These are phyloP conservation scores for Lagopus muta DNA, from an alignment of 2,113 vertebrate species.

Conservation along the genomic window DNA sequence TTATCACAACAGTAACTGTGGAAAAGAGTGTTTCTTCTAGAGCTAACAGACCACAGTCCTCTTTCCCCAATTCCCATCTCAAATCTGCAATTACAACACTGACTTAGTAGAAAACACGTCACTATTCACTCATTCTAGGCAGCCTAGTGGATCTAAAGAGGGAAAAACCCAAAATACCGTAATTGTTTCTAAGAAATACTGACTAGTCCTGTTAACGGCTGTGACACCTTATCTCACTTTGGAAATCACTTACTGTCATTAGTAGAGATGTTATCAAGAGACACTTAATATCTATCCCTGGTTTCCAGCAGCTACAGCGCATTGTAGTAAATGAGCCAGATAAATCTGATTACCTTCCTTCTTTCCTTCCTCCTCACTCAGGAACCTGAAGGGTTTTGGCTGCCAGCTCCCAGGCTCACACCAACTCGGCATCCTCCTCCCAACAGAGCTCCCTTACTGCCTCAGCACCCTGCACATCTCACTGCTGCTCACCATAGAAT, in stretches of 20 bases:
- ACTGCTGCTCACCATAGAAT: neutral
- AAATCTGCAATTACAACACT: neutral
- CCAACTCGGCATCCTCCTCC: rapidly evolving
- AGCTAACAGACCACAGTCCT: neutral
- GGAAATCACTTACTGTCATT: neutral
- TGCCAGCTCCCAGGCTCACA: neutral
- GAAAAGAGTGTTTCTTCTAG: neutral
- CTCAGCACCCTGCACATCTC: neutral
- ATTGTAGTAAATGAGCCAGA: neutral
- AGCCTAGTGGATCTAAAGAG: neutral
- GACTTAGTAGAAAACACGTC: neutral
- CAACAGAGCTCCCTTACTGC: neutral
- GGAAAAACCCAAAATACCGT: neutral
- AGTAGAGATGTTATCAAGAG: neutral
- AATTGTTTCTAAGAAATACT: neutral
- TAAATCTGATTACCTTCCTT: neutral
- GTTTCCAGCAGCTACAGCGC: neutral
- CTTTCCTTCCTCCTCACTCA: neutral
- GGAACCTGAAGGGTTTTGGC: neutral
- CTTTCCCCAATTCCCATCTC: neutral
- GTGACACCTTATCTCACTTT: neutral
- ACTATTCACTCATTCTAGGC: neutral
- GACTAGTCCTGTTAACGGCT: neutral
- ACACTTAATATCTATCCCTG: neutral
- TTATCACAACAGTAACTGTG: neutral